Percentiles rank a stretch among this genome's conserved stretches.
Evolutionary conservation across 2,888 invertebrate genomes (phyloP).

Genomic region (Aphidoletes aphidimyza): DNA sequence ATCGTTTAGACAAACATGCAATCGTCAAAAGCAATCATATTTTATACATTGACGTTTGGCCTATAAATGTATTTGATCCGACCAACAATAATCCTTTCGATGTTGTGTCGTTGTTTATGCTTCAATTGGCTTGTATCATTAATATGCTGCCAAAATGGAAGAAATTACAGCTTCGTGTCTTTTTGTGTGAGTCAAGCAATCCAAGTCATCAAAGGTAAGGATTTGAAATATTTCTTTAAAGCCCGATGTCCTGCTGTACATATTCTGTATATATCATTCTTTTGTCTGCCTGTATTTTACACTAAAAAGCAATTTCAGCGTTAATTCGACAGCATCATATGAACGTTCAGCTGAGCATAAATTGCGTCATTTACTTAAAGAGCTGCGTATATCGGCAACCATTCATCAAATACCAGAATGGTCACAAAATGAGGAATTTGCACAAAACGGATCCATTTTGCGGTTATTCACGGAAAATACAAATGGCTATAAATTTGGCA

Average conservation of each 20-base stretch:
- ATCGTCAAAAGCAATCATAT: slow-evolving; percentile 74
- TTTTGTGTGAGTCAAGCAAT: slow-evolving; percentile 76
- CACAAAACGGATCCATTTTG: slow-evolving; percentile 64
- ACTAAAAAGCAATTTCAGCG: slow-evolving; percentile 64
- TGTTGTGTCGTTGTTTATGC: slow-evolving; percentile 91
- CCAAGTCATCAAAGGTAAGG: slow-evolving; percentile 62
- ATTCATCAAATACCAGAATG: slow-evolving; percentile 77
- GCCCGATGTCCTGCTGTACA: too few species aligned
- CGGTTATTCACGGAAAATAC: slow-evolving; percentile 64
- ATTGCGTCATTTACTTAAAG: slow-evolving; percentile 79
- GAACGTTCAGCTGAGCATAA: slow-evolving; percentile 64
- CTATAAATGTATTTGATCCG: slow-evolving; percentile 88
- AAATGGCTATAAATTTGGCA: slow-evolving; percentile 60
- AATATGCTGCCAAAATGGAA: slow-evolving; percentile 93
- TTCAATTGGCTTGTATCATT: slow-evolving; percentile 95
- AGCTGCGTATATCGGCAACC: slow-evolving; percentile 87
- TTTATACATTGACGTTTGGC: slow-evolving; percentile 96
- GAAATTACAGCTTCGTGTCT: slow-evolving; percentile 84
- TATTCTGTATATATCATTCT: neutral
- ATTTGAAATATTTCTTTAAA: too few species aligned
- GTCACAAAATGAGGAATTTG: slow-evolving; percentile 70
- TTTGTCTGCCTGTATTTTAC: slow-evolving; percentile 12
- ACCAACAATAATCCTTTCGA: slow-evolving; percentile 84
- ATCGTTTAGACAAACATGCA: slow-evolving; percentile 81
- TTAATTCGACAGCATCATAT: slow-evolving; percentile 57